Evolutionary conservation across 2,797 vertebrate genomes (phyloP).

Genomic region (Cygnus olor): DNA sequence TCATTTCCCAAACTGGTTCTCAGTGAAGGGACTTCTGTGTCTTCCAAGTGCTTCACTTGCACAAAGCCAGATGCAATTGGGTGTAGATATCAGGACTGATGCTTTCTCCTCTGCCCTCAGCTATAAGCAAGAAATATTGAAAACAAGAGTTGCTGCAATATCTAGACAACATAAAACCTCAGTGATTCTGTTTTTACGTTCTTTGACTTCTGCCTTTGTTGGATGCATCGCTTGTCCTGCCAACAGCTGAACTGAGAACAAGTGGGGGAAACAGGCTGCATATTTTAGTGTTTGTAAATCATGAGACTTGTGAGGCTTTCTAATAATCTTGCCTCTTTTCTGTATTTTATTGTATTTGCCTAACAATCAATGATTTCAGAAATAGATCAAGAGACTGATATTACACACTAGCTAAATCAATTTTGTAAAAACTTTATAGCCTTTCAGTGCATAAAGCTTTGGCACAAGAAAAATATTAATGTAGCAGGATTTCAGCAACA

Average conservation of each 20-base stretch:
- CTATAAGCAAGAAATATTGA: background rate
- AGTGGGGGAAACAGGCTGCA: background rate
- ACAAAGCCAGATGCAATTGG: background rate
- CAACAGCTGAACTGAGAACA: conserved; percentile 10
- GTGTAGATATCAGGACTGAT: background rate
- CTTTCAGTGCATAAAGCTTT: background rate
- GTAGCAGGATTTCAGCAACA: background rate
- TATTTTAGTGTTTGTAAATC: conserved; percentile 8
- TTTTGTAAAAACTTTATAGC: background rate
- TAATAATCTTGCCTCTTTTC: background rate
- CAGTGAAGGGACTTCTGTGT: background rate
- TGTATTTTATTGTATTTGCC: background rate
- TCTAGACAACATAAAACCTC: background rate
- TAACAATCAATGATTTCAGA: background rate
- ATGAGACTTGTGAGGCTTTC: background rate
- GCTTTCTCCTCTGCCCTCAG: background rate
- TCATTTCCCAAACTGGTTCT: background rate
- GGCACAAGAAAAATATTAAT: background rate
- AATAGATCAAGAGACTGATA: background rate
- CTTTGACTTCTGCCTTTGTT: conserved; percentile 35
- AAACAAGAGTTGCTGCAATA: background rate
- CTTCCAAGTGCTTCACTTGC: background rate
- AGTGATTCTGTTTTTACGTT: background rate
- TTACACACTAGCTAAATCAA: background rate
- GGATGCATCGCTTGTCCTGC: background rate